phyloP scores from a whole-genome alignment of 2,888 invertebrate species.

The Sthenelais limicola region DNA sequence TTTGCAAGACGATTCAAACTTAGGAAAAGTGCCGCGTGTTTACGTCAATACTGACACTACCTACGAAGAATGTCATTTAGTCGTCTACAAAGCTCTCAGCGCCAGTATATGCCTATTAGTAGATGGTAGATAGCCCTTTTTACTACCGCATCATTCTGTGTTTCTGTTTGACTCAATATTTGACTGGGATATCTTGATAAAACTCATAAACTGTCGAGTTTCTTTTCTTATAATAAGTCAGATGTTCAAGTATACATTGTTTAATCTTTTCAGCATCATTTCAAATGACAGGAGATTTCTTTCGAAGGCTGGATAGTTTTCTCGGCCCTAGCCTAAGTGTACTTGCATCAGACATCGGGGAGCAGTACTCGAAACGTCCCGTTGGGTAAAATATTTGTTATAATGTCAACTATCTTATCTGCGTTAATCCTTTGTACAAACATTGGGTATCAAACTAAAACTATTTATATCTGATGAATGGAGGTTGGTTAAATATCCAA shows the following conservation, averaged over 20 bases:
- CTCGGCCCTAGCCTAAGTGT: conserved; percentile 74
- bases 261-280: conserved; percentile 54
- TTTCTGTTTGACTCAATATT: too few species aligned
- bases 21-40: conserved; percentile 81
- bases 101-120: conserved; percentile 89
- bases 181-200: too few species aligned
- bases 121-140: too few species aligned
- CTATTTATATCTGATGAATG: too few species aligned
- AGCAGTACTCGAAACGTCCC: conserved; percentile 69
- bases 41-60: conserved; percentile 76
- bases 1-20: conserved; percentile 75
- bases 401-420: too few species aligned
- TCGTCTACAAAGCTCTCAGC: conserved; percentile 88
- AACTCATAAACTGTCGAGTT: too few species aligned
- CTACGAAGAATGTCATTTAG: conserved; percentile 79
- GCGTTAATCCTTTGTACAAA: too few species aligned
- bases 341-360: conserved; percentile 72
- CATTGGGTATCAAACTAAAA: too few species aligned
- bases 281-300: conserved; percentile 77
- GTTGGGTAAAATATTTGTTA: conserved; percentile 55
- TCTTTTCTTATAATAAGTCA: too few species aligned
- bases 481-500: too few species aligned
- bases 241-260: too few species aligned
- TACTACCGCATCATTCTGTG: too few species aligned
- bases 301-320: conserved; percentile 83